Evolutionary conservation across 2,113 vertebrate genomes (phyloP), one percentile per base, ranked within the genome.

Genomic region (Anolis sagrei): DNA sequence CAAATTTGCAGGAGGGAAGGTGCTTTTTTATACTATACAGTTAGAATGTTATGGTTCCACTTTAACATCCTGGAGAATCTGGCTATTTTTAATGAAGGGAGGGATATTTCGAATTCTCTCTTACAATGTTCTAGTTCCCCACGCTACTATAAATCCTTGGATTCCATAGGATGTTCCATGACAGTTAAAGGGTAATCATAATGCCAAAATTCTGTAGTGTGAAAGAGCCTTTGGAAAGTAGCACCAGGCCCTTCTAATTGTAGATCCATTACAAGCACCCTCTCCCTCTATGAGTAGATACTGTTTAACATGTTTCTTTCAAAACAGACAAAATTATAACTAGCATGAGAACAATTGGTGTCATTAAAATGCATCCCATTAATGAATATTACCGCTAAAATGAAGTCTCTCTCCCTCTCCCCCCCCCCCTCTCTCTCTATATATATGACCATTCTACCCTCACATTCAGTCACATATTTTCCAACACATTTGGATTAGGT

Each of bases 291-390:
- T 89, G 25, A 68, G 81, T 54, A 34, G 36, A 64, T 76, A 6
- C 91, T 66, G 75, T 70, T 36, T 10, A 0, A 81, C 74, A 32
- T 86, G 86, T 92, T 92, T 88, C 80, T 87, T 80, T 68, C 92
- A 83, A 92, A 93, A 87, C 84, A 81, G 62, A 82, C 76, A 92
- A 87, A 68, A 68, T 29, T 10, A 68, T 27, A 27, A 14, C 81
- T 90, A 87, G 91, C 93, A 88, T 92, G 93, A 95, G 14, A 83
- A 77, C 9, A 66, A 84, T 19, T 54, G 21, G 29, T 36, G 66
- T 58, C 27, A 58, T 84, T 84, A 34, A 84, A 81, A 69, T 51
- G 5, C 89, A 16, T 36, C 4, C 0, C 36, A 81, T 89, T 81
- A 88, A 75, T 54, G 70, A 76, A 68, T 73, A 49, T 86, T 86